Conservation (phyloP, 1,140 invertebrate genomes). For the Nymphalis io region DNA sequence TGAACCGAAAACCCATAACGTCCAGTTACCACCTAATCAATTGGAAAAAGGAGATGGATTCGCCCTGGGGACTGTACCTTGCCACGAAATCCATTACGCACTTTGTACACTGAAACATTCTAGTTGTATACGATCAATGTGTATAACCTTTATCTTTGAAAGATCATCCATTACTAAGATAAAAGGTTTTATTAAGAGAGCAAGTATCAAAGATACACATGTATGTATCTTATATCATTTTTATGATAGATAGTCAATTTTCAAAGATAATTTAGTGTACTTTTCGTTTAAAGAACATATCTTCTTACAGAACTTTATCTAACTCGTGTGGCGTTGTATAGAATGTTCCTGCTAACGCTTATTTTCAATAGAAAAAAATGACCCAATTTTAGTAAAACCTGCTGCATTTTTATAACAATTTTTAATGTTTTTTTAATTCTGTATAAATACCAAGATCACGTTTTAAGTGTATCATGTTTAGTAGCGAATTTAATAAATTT, state of each 20-base stretch:
- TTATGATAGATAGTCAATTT: not conserved
- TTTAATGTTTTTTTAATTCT: too few relatives aligned
- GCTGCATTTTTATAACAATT: too few relatives aligned
- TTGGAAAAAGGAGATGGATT: conserved; percentile 56
- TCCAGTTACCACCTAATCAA: conserved; percentile 51
- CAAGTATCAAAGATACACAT: conserved; percentile 7
- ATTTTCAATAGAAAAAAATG: too few relatives aligned
- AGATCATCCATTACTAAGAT: conserved; percentile 66
- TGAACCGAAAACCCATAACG: conserved; percentile 15
- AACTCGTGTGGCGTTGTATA: too few relatives aligned
- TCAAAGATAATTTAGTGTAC: not conserved
- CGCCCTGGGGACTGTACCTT: conserved; percentile 47
- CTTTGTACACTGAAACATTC: conserved; percentile 49
- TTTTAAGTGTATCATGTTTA: not conserved
- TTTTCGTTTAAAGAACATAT: too few relatives aligned
- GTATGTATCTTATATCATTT: not conserved
- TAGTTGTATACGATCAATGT: conserved; percentile 48
- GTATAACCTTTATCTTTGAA: conserved; percentile 56
- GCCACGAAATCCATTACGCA: conserved; percentile 62
- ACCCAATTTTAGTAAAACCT: too few relatives aligned
- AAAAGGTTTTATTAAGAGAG: conserved; percentile 51
- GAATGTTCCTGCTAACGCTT: too few relatives aligned
- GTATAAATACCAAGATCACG: too few relatives aligned
- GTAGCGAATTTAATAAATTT: not conserved
- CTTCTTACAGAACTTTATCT: too few relatives aligned